phyloP scores from a whole-genome alignment of 1,140 invertebrate genomes.

The Aricia agestis region DNA sequence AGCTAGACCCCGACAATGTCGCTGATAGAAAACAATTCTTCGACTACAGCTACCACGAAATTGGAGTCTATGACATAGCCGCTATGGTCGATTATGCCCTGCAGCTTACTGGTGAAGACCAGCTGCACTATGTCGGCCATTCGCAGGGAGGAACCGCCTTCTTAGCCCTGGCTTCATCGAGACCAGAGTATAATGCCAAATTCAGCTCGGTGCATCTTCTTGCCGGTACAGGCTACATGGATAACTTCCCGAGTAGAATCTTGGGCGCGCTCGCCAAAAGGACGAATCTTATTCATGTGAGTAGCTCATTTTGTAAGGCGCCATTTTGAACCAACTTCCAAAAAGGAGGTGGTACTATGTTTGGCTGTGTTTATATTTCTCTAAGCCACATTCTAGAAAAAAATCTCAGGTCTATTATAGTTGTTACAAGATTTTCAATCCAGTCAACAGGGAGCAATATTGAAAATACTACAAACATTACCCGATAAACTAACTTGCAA shows the following conservation, averaged over 20 bases:
- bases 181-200: slow-evolving; percentile 77
- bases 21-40: slow-evolving; percentile 71
- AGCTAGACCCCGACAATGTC: slow-evolving; percentile 64
- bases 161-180: slow-evolving; percentile 74
- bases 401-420: too few relatives aligned
- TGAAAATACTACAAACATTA: too few relatives aligned
- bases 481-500: background rate
- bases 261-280: slow-evolving; percentile 31
- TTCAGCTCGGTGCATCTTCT: slow-evolving; percentile 50
- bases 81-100: slow-evolving; percentile 81
- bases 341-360: too few relatives aligned
- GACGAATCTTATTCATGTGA: slow-evolving; percentile 50
- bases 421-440: too few relatives aligned
- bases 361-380: too few relatives aligned
- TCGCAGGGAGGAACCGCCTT: slow-evolving; percentile 77
- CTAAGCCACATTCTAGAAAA: too few relatives aligned
- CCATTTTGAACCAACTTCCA: too few relatives aligned
- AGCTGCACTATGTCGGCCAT: slow-evolving; percentile 76
- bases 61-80: slow-evolving; percentile 79
- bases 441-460: too few relatives aligned
- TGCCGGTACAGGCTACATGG: slow-evolving; percentile 53
- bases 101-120: slow-evolving; percentile 63
- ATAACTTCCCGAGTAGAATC: slow-evolving; percentile 42
- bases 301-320: slow-evolving; percentile 21
- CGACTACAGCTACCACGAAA: slow-evolving; percentile 79